Evolutionary conservation across 2,113 vertebrate genomes (phyloP).

Genomic region (Zonotrichia leucophrys): DNA sequence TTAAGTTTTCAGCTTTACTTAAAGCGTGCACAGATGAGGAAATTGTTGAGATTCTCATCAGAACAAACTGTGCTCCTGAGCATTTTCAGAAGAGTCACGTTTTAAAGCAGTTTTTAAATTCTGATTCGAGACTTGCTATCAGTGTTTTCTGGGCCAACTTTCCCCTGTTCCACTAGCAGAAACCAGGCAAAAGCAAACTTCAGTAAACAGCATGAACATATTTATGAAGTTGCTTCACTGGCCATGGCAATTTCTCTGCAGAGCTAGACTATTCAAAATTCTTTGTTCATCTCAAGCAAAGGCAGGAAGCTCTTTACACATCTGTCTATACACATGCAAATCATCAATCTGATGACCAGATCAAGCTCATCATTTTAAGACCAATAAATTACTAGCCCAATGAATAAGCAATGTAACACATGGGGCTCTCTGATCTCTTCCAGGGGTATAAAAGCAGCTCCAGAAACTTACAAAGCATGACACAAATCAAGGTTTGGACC

Average conservation of each 20-base stretch:
- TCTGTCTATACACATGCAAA: background rate
- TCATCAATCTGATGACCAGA: background rate
- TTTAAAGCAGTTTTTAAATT: background rate
- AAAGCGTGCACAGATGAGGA: background rate
- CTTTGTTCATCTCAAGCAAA: background rate
- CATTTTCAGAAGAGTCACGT: background rate
- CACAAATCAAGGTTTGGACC: rapidly evolving
- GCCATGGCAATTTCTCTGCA: background rate
- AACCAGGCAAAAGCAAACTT: background rate
- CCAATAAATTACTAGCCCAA: background rate
- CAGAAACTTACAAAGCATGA: background rate
- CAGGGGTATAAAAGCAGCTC: background rate
- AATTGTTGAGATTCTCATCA: background rate
- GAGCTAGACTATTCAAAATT: background rate
- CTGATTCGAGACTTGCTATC: background rate
- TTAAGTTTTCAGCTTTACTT: background rate
- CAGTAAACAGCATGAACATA: background rate
- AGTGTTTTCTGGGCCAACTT: background rate
- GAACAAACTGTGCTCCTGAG: background rate
- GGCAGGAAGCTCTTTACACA: background rate
- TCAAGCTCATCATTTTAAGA: background rate
- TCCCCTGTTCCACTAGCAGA: background rate
- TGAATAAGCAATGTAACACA: background rate
- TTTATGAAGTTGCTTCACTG: background rate
- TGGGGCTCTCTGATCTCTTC: background rate